Evolutionary conservation across 2,888 invertebrate species (phyloP), one percentile per base, ranked within the genome.

Genomic region (Aphidius colemani): DNA sequence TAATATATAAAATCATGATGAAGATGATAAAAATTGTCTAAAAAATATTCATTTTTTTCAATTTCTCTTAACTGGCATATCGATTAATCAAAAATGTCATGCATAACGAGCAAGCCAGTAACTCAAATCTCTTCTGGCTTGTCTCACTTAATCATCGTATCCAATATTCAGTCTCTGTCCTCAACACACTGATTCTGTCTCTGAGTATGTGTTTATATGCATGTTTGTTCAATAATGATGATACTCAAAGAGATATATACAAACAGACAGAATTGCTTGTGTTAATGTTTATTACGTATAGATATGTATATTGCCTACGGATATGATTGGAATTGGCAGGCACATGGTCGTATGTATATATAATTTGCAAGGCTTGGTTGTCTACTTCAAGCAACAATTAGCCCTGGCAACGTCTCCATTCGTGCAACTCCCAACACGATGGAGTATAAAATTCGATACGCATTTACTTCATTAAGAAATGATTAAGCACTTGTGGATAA

Each of bases 331-430:
- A 50, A 59, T 13, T 59, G 50, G 57, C 48, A 58, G 39, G 13
- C 49, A 50, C 41, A 59, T 41, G 41, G 11, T 11, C 49, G 50
- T 43, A 48, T 39, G 7, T n/a, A 41, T 49, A 39, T 58, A 30
- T 59, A 59, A 59, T 43, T 13, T 41, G 41, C 40, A 41, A 11
- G 18, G 50, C 50, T 30, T 7, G 59, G 13, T 53, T 61, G 53
- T 61, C 63, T 67, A 49, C 59, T 59, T 59, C 64, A 57, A 57
- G 64, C 66, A 59, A 74, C 73, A 76, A 76, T 77, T 77, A 78
- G 71, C 70, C 67, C 64, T 65, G 30, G 61, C 70, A 72, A 76
- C 75, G 71, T 76, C 77, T 78, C 75, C 72, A 76, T 77, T 64
- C 72, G 68, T 71, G 71, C 67, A 61, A 53, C 56, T 61, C 66